Percentiles rank a stretch among this genome's conserved stretches.
phyloP scores from a whole-genome alignment of 2,888 invertebrate species.

The Rhogogaster chlorosoma region DNA sequence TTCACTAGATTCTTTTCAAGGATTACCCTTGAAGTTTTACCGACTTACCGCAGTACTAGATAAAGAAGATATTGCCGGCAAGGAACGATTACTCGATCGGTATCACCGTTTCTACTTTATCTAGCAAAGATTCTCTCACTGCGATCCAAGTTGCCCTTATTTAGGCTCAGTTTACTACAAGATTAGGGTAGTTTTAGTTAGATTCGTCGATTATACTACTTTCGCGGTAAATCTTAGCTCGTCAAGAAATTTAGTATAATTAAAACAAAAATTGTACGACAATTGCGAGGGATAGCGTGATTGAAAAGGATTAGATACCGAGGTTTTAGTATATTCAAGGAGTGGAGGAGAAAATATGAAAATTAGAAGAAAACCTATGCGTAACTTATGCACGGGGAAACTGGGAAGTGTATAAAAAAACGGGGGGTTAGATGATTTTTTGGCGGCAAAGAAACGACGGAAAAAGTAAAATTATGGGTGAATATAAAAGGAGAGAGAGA shows the following conservation, averaged over 20 bases:
- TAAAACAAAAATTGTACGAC: too few species aligned
- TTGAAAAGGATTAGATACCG: too few species aligned
- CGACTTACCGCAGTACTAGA: background rate
- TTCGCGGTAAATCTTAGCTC: too few species aligned
- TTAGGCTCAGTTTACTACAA: background rate
- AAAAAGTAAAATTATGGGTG: background rate
- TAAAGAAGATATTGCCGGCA: background rate
- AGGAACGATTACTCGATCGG: background rate
- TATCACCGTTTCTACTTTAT: background rate
- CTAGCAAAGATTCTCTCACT: background rate
- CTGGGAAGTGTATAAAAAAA: background rate
- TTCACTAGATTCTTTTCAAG: background rate
- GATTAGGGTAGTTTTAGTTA: background rate
- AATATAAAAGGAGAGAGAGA: slow-evolving; percentile 41
- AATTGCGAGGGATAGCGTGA: too few species aligned
- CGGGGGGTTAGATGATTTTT: background rate
- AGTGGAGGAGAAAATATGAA: too few species aligned
- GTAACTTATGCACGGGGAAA: background rate
- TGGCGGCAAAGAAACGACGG: slow-evolving; percentile 45
- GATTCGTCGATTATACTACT: too few species aligned
- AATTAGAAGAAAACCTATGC: background rate
- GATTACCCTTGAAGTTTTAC: background rate
- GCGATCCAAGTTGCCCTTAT: background rate
- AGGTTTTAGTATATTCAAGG: too few species aligned
- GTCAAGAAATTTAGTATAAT: too few species aligned